Conservation (phyloP, 2,797 vertebrate species). For the Acridotheres tristis region DNA sequence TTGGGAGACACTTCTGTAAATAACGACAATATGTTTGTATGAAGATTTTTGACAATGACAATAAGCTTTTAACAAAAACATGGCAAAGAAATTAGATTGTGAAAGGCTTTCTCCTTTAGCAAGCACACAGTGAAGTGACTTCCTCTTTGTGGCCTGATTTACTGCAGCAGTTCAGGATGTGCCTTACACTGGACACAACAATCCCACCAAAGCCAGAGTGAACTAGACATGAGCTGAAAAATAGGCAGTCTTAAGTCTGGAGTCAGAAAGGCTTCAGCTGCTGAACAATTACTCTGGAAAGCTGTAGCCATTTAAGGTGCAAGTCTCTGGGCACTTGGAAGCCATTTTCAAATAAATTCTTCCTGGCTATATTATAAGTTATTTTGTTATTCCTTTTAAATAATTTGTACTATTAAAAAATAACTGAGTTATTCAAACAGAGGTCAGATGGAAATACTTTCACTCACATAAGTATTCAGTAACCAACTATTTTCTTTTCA, state of each 20-base stretch:
- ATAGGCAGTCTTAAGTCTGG: not conserved
- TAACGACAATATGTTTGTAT: not conserved
- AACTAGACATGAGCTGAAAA: not conserved
- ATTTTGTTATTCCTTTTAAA: not conserved
- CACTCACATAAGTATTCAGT: not conserved
- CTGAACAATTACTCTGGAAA: not conserved
- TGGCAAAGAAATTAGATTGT: not conserved
- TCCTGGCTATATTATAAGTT: not conserved
- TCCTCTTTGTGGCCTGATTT: not conserved
- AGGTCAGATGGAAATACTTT: not conserved
- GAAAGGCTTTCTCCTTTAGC: not conserved
- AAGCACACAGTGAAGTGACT: not conserved
- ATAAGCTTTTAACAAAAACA: not conserved
- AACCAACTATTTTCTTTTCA: not conserved
- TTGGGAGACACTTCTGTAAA: not conserved
- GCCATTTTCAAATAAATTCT: not conserved
- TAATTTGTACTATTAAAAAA: not conserved
- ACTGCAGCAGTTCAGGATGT: not conserved
- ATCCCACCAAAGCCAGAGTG: not conserved
- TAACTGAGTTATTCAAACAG: not conserved
- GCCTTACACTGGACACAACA: not conserved
- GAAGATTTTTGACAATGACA: not conserved
- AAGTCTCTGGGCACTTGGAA: not conserved
- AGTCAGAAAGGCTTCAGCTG: not conserved
- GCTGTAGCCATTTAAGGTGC: not conserved